phyloP scores from a whole-genome alignment of 2,888 invertebrate species.

The Protula sp. region DNA sequence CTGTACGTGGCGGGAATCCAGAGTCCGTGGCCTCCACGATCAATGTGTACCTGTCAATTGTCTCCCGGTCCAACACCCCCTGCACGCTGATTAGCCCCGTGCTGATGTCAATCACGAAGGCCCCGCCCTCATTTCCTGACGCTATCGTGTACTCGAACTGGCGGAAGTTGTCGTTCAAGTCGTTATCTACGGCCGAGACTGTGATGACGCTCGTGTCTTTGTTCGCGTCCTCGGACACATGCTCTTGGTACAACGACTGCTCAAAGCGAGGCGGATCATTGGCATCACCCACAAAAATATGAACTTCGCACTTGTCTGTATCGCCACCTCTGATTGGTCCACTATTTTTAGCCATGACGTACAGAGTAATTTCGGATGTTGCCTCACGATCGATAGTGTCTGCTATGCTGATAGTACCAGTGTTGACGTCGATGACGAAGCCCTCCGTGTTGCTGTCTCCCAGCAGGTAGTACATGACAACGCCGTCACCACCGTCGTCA shows the following conservation, averaged over 20 bases:
- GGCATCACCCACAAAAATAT: slow-evolving; percentile 88
- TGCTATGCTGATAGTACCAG: slow-evolving; percentile 79
- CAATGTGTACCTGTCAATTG: slow-evolving; percentile 30
- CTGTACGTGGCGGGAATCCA: slow-evolving; percentile 38
- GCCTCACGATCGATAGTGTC: slow-evolving; percentile 54
- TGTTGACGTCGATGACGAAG: slow-evolving; percentile 73
- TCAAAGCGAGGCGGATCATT: slow-evolving; percentile 92
- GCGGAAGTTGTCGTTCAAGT: slow-evolving; percentile 28
- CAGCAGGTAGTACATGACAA: slow-evolving; percentile 82
- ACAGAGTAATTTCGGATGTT: slow-evolving; percentile 57
- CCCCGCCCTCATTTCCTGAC: slow-evolving; percentile 26
- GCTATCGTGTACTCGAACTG: slow-evolving; percentile 38
- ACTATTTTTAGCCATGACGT: slow-evolving; percentile 88
- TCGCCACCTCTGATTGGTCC: slow-evolving; percentile 92
- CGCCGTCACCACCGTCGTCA: slow-evolving; percentile 38
- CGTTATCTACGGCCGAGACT: slow-evolving; percentile 65
- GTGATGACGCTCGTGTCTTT: slow-evolving; percentile 77
- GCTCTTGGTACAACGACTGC: slow-evolving; percentile 69
- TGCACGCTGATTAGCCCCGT: slow-evolving; percentile 33
- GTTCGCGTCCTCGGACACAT: slow-evolving; percentile 80
- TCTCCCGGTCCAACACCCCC: slow-evolving; percentile 39
- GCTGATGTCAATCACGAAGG: slow-evolving; percentile 30
- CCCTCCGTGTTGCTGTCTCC: slow-evolving; percentile 89
- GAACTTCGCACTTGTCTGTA: slow-evolving; percentile 90
- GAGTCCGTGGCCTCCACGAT: slow-evolving; percentile 41